A percentile compares a stretch with the other conserved stretches of the same genome.
Conservation (phyloP, 53 echinoderm and acorn worm species). For the Echinometra lucunter region DNA sequence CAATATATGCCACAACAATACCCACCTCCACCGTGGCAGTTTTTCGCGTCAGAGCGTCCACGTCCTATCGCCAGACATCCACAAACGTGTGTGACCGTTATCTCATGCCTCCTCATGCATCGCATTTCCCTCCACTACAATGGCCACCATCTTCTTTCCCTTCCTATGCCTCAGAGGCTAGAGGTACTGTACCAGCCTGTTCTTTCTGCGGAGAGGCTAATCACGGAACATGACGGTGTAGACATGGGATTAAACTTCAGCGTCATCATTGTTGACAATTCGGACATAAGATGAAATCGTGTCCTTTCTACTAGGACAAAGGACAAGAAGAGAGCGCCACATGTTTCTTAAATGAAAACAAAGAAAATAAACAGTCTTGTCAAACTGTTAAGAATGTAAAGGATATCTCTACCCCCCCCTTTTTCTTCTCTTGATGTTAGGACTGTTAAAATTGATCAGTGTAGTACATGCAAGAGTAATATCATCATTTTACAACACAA, state of each 20-base stretch:
- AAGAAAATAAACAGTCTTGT: too few species aligned
- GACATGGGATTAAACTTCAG: neutral
- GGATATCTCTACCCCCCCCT: too few species aligned
- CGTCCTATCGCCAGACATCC: neutral
- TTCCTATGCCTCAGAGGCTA: neutral
- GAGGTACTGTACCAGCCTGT: neutral
- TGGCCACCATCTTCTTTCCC: neutral
- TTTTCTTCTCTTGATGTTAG: too few species aligned
- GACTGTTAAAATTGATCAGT: too few species aligned
- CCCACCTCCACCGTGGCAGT: neutral
- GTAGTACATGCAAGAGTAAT: too few species aligned
- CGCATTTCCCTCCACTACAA: neutral
- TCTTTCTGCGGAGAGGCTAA: neutral
- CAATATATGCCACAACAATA: neutral
- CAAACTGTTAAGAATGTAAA: too few species aligned
- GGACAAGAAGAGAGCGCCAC: too few species aligned
- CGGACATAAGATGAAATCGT: too few species aligned
- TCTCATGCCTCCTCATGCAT: neutral
- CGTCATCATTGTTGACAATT: too few species aligned
- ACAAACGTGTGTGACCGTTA: neutral
- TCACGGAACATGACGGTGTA: neutral
- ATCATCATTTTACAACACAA: too few species aligned
- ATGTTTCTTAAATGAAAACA: too few species aligned
- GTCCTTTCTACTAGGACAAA: too few species aligned
- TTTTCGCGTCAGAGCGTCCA: neutral